phyloP scores from a whole-genome alignment of 2,797 vertebrate species.

The Micropoecilia bifurca region DNA sequence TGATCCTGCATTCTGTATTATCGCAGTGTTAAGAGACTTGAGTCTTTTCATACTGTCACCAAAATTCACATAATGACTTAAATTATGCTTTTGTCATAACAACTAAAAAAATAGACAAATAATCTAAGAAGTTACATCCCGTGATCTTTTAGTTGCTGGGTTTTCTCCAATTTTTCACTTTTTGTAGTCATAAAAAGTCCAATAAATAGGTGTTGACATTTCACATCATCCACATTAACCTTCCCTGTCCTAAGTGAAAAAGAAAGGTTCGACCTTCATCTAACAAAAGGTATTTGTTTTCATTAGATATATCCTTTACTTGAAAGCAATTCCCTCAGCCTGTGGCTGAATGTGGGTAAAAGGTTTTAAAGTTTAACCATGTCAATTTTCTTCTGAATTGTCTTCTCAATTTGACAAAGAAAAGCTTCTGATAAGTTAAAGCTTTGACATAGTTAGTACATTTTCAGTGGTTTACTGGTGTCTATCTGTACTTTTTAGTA shows the following conservation, averaged over 20 bases:
- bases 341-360: conserved; percentile 44
- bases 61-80: background rate
- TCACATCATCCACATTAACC: conserved; percentile 30
- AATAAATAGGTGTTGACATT: conserved; percentile 33
- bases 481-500: background rate
- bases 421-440: background rate
- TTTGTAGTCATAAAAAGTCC: conserved; percentile 9
- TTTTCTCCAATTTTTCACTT: conserved; percentile 19
- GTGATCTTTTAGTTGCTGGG: conserved; percentile 6
- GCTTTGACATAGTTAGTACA: background rate
- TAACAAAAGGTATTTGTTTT: conserved; percentile 46
- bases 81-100: background rate
- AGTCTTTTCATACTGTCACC: background rate
- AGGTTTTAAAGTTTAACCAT: conserved; percentile 21
- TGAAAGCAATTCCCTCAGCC: conserved; percentile 45
- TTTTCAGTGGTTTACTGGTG: background rate
- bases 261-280: conserved; percentile 36
- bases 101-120: background rate
- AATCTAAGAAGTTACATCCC: background rate
- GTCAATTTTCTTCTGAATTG: background rate
- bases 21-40: background rate
- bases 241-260: conserved; percentile 34
- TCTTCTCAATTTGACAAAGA: background rate
- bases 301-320: conserved; percentile 58
- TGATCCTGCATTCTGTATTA: background rate